phyloP scores from a whole-genome alignment of 2,888 invertebrate genomes.

The Cylindroiulus punctatus region DNA sequence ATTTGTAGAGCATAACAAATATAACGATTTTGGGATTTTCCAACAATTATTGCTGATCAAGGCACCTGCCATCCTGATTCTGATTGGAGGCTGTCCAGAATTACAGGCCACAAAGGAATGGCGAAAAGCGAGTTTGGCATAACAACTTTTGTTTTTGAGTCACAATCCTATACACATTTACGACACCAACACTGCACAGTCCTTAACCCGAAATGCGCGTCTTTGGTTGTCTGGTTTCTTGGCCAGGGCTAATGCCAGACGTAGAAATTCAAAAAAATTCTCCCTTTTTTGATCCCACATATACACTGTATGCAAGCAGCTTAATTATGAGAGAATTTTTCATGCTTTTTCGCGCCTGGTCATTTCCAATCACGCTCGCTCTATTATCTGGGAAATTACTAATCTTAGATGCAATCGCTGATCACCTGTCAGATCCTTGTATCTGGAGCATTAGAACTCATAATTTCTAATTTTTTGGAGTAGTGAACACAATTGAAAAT shows the following conservation, averaged over 20 bases:
- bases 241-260: not conserved
- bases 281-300: not conserved
- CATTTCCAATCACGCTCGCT: not conserved
- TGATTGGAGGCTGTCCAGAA: not conserved
- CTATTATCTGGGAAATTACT: not conserved
- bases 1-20: constrained; percentile 16
- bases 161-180: not conserved
- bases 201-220: not conserved
- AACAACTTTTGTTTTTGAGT: not conserved
- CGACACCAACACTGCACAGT: not conserved
- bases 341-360: constrained; percentile 7
- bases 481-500: constrained; percentile 15
- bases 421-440: constrained; percentile 13
- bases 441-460: not conserved
- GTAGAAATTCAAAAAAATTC: too few species aligned
- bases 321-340: not conserved
- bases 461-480: not conserved
- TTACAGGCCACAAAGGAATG: not conserved
- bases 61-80: not conserved
- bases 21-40: constrained; percentile 6
- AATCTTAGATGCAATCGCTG: not conserved
- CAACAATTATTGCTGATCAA: not conserved
- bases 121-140: not conserved
- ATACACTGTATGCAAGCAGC: not conserved
- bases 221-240: not conserved